Base-by-base conservation (phyloP, 2,113 vertebrate genomes). In the Atherinomorus stipes region DNA sequence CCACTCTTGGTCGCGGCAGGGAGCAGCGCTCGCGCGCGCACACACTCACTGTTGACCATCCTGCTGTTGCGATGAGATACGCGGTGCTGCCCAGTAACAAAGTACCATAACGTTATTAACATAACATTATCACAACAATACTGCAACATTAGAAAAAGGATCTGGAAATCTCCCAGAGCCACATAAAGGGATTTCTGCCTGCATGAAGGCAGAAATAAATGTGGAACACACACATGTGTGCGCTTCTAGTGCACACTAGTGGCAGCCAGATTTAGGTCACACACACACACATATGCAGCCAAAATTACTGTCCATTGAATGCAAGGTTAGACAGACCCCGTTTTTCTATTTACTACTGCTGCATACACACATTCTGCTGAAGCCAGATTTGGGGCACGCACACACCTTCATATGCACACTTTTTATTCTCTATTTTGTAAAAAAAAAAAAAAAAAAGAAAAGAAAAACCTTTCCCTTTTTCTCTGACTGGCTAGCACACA, bases 201-300 rank as follows among this genome's bases (percentile, higher is more conserved):
- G 71, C 78, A 81, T 74, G 69, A 70, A 80, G 68, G 69, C 73
- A 52, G 70, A 34, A 69, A 67, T 76, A 74, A 42, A 54, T 62
- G 49, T 76, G 74, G 6, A 54, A 10, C 42, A 77, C 76, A 84
- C 74, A 50, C 62, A 62, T 44, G 40, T 37, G 44, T 2, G 22
- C 40, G n/a, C 76, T 63, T 63, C 18, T 15, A 59, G 34, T 40
- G 9, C 58, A 76, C 81, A 77, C 31, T 16, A 50, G 21, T 31
- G 28, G 57, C 19, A 19, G 83, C 58, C 1, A 77, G 69, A 90
- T 89, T 68, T 89, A 80, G 84, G 87, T 88, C 87, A 89, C 59
- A 56, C 66, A 69, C 57, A 71, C 64, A 73, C 42, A 70, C 45
- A 71, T 74, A 73, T 57, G 53, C 23, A 84, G 65, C 42, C 71